phyloP scores from a whole-genome alignment of 2,113 vertebrate genomes.

The Otus sunia region DNA sequence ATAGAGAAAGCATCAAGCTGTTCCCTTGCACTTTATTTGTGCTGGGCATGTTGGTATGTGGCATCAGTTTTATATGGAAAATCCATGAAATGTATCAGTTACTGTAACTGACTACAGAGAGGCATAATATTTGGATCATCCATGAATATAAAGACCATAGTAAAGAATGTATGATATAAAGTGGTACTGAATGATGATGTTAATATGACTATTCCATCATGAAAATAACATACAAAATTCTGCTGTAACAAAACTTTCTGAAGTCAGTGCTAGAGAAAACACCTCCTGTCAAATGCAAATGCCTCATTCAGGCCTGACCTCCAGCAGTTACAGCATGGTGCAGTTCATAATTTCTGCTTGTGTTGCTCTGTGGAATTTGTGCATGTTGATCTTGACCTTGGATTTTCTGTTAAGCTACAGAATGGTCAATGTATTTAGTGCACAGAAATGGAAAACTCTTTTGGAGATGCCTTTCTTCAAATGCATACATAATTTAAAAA shows the following conservation, averaged over 20 bases:
- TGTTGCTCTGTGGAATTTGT: slow-evolving; percentile 35
- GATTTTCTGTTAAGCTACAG: background rate
- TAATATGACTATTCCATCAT: background rate
- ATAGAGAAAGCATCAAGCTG: background rate
- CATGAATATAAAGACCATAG: background rate
- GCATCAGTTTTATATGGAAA: background rate
- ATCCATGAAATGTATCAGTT: background rate
- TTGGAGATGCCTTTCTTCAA: background rate
- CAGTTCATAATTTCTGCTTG: slow-evolving; percentile 39
- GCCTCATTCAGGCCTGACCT: background rate
- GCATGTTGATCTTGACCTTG: slow-evolving; percentile 2
- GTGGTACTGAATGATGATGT: background rate
- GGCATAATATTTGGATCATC: background rate
- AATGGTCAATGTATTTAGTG: background rate
- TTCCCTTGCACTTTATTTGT: background rate
- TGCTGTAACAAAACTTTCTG: background rate
- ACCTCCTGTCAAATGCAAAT: background rate
- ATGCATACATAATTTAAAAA: background rate
- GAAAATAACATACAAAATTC: background rate
- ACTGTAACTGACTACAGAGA: background rate
- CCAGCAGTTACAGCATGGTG: background rate
- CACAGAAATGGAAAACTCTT: background rate
- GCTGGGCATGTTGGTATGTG: background rate
- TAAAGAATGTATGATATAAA: background rate
- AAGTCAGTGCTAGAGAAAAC: background rate